Percentiles rank a stretch among this genome's conserved stretches.
Evolutionary conservation across 2,113 vertebrate genomes (phyloP).

Genomic region (Probosciger aterrimus): DNA sequence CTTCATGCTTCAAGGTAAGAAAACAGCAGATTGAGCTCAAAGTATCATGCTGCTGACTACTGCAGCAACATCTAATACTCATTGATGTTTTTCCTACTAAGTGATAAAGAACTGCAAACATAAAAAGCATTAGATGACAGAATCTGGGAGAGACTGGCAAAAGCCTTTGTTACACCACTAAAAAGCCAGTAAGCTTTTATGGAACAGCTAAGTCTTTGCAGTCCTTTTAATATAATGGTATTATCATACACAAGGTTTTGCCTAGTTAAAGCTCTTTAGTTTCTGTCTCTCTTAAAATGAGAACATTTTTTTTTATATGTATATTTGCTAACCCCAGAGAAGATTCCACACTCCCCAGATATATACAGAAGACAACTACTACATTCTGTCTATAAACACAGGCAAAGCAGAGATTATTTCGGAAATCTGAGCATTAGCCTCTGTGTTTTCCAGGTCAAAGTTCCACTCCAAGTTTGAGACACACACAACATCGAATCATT

Average conservation of each 20-base stretch:
- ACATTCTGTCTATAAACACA: not conserved
- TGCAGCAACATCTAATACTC: not conserved
- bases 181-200: not conserved
- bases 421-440: not conserved
- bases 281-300: not conserved
- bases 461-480: not conserved
- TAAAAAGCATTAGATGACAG: not conserved
- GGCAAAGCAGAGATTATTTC: not conserved
- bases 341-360: not conserved
- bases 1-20: not conserved
- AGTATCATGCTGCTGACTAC: not conserved
- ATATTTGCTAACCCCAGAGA: not conserved
- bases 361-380: not conserved
- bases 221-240: not conserved
- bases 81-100: not conserved
- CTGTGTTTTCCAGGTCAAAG: not conserved
- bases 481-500: not conserved
- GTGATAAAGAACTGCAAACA: not conserved
- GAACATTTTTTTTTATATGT: too few species aligned
- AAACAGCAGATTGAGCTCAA: not conserved
- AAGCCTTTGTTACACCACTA: not conserved
- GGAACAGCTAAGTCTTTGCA: not conserved
- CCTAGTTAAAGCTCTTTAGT: not conserved
- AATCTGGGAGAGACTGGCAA: not conserved
- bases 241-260: not conserved